A percentile compares a stretch with the other conserved stretches of the same genome.
Evolutionary conservation across 35 echinoderm and acorn worm genomes (phyloP).

Genomic region (Ophiothrix spiculata): DNA sequence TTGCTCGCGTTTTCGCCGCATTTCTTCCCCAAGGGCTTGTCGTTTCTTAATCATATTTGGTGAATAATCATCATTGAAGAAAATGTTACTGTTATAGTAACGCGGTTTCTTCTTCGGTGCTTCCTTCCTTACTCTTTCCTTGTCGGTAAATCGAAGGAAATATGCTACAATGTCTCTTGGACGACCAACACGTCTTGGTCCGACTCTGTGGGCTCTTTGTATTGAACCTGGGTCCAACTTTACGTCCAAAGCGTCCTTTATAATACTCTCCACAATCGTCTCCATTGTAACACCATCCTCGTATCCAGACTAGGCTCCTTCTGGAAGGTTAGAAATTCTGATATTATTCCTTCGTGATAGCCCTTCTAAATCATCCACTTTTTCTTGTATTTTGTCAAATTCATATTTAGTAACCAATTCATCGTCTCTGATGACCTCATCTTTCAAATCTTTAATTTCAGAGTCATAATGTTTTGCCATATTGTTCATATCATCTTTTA

Average conservation of each 20-base stretch:
- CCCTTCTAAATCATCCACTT: background rate
- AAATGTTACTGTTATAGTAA: background rate
- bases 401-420: background rate
- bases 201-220: background rate
- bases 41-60: background rate
- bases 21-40: background rate
- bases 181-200: background rate
- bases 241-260: background rate
- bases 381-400: background rate
- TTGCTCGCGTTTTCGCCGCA: background rate
- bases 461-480: background rate
- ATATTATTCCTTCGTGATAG: background rate
- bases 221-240: background rate
- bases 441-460: background rate
- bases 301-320: background rate
- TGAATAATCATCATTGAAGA: background rate
- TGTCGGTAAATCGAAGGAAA: background rate
- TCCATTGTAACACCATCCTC: background rate
- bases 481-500: background rate
- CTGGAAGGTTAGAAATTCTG: background rate
- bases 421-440: background rate
- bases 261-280: background rate
- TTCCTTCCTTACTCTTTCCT: background rate
- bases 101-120: background rate
- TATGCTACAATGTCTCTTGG: background rate